A percentile compares a stretch with the other conserved stretches of the same genome.
These are phyloP conservation scores for Spisula solida DNA, from an alignment of 2,888 invertebrate genomes.

Conservation along the genomic window DNA sequence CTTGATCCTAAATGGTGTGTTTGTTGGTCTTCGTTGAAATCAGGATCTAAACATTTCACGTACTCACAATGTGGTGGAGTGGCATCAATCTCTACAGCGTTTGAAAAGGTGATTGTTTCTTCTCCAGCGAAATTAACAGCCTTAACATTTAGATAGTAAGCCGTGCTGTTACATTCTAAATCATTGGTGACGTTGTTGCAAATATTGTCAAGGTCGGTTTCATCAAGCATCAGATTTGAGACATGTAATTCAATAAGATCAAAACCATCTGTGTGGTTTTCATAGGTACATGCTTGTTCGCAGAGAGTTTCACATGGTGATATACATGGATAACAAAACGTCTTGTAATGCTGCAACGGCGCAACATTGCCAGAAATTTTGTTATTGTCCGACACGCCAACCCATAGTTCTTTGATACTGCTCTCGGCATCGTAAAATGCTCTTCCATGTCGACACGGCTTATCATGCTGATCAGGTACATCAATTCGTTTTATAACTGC, in stretches of 20 bases:
- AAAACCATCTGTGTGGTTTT: constrained; percentile 51
- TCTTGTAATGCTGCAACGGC: constrained; percentile 54
- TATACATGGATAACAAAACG: constrained; percentile 71
- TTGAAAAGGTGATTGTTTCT: constrained; percentile 66
- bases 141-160: constrained; percentile 75
- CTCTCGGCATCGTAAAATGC: constrained; percentile 75
- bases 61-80: constrained; percentile 73
- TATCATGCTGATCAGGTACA: constrained; percentile 62
- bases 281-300: constrained; percentile 54
- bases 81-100: constrained; percentile 74
- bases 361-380: constrained; percentile 63
- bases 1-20: constrained; percentile 73
- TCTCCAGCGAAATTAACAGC: constrained; percentile 74
- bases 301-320: constrained; percentile 66
- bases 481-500: constrained; percentile 58
- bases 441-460: constrained; percentile 70
- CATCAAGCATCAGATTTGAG: constrained; percentile 34
- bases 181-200: constrained; percentile 54
- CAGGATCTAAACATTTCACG: constrained; percentile 76
- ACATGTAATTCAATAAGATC: constrained; percentile 55
- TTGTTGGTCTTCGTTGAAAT: constrained; percentile 73
- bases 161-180: constrained; percentile 52
- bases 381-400: constrained; percentile 71
- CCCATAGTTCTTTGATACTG: constrained; percentile 74
- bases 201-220: neutral